A percentile compares a stretch with the other conserved stretches of the same genome.
These are phyloP conservation scores for Anoplolepis gracilipes DNA, from an alignment of 1,140 invertebrate genomes.

Conservation along the genomic window DNA sequence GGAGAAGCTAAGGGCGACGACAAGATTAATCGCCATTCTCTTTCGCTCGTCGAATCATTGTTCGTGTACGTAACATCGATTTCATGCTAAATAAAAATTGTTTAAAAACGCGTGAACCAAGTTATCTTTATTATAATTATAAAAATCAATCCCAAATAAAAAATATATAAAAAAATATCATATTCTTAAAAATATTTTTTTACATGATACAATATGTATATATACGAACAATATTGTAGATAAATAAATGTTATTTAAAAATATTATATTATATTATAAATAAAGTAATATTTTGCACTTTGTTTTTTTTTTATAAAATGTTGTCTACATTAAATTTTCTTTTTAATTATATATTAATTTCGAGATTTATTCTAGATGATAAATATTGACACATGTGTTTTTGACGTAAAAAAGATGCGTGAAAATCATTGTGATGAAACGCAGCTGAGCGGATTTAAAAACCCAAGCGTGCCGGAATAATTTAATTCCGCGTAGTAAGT, in stretches of 20 bases:
- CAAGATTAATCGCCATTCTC: slow-evolving; percentile 71
- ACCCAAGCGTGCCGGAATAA: slow-evolving; percentile 53
- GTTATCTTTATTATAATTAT: neutral
- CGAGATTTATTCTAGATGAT: neutral
- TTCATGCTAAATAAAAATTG: slow-evolving; percentile 24
- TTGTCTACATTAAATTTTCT: neutral
- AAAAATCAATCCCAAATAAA: slow-evolving; percentile 29
- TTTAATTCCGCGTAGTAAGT: slow-evolving; percentile 52
- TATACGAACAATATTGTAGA: neutral
- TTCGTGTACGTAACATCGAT: slow-evolving; percentile 38
- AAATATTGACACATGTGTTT: slow-evolving; percentile 38
- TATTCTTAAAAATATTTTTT: neutral
- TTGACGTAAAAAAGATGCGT: slow-evolving; percentile 17
- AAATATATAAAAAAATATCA: neutral
- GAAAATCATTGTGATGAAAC: slow-evolving; percentile 32
- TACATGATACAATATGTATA: neutral
- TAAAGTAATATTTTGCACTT: neutral
- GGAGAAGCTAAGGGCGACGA: slow-evolving; percentile 62
- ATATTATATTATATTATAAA: neutral
- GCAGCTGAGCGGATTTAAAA: slow-evolving; percentile 37
- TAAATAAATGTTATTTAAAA: neutral
- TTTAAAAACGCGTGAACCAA: neutral
- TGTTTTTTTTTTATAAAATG: neutral
- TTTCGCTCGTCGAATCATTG: slow-evolving; percentile 60
- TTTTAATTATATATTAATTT: slow-evolving; percentile 8